These are phyloP conservation scores for Sapajus apella DNA, from an alignment of 2,113 vertebrate species.

Conservation along the genomic window DNA sequence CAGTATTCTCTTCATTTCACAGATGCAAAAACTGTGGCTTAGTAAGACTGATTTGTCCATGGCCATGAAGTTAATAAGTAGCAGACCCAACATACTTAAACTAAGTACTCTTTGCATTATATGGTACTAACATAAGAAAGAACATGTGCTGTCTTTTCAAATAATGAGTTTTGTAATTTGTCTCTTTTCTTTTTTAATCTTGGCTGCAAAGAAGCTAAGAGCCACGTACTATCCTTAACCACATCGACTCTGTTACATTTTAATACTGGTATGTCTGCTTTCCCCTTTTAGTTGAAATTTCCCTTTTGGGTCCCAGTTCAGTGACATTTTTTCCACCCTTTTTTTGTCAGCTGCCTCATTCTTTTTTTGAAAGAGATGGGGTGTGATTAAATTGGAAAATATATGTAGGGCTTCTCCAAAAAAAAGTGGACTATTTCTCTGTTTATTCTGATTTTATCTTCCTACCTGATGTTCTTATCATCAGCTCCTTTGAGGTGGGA, in stretches of 20 bases:
- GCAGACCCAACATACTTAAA: background rate
- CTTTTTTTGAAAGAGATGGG: background rate
- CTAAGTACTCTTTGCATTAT: background rate
- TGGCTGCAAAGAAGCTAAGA: background rate
- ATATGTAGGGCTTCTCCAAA: background rate
- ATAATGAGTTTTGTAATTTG: background rate
- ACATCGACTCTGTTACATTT: background rate
- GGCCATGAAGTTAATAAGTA: background rate
- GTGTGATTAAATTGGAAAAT: conserved; percentile 10
- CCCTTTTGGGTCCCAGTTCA: background rate
- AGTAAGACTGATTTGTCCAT: background rate
- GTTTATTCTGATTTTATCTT: background rate
- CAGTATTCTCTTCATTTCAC: background rate
- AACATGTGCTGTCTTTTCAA: background rate
- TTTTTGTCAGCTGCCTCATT: background rate
- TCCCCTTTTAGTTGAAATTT: background rate
- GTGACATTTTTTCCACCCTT: background rate
- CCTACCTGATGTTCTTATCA: background rate
- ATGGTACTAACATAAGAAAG: background rate
- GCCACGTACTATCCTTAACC: background rate
- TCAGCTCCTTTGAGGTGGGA: background rate
- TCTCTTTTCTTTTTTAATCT: background rate
- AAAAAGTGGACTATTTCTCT: background rate
- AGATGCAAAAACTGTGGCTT: background rate
- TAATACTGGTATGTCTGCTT: background rate